phyloP scores from a whole-genome alignment of 2,113 vertebrate species.

The Melanotaenia duboulayi region DNA sequence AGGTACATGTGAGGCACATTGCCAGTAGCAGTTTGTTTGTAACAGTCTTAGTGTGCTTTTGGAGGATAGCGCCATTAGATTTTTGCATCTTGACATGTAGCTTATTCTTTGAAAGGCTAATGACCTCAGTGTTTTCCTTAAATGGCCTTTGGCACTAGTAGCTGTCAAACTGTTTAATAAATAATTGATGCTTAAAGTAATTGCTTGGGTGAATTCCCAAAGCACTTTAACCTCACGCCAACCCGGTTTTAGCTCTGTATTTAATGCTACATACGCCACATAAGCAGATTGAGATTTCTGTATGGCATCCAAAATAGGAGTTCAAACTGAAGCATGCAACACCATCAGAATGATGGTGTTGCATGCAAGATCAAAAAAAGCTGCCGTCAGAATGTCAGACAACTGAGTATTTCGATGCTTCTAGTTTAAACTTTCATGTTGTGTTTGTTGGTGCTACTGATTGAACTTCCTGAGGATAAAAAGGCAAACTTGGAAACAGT shows the following conservation, averaged over 20 bases:
- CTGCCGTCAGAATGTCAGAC: conserved; percentile 18
- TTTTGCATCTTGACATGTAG: conserved; percentile 58
- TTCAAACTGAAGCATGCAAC: conserved; percentile 20
- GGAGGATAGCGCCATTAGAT: conserved; percentile 64
- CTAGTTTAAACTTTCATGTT: conserved; percentile 15
- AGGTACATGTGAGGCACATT: conserved; percentile 17
- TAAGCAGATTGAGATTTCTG: conserved; percentile 42
- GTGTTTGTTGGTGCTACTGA: conserved; percentile 53
- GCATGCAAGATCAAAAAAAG: conserved; percentile 23
- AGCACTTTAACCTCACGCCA: conserved; percentile 56
- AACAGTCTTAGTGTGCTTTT: conserved; percentile 57
- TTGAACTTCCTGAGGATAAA: conserved; percentile 58
- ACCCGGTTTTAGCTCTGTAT: conserved; percentile 47
- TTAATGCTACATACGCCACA: conserved; percentile 53
- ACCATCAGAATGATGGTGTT: conserved; percentile 13
- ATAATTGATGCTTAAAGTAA: conserved; percentile 71
- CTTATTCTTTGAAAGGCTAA: conserved; percentile 59
- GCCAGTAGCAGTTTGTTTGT: conserved; percentile 66
- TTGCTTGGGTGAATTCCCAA: conserved; percentile 71
- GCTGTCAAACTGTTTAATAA: conserved; percentile 71
- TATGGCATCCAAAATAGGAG: conserved; percentile 40
- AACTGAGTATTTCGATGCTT: conserved; percentile 12
- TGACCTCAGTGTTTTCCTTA: conserved; percentile 68
- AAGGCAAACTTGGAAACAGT: conserved; percentile 30
- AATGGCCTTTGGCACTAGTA: conserved; percentile 60